Evolutionary conservation across 2,797 vertebrate genomes (phyloP).

Genomic region (Periophthalmus magnuspinnatus): DNA sequence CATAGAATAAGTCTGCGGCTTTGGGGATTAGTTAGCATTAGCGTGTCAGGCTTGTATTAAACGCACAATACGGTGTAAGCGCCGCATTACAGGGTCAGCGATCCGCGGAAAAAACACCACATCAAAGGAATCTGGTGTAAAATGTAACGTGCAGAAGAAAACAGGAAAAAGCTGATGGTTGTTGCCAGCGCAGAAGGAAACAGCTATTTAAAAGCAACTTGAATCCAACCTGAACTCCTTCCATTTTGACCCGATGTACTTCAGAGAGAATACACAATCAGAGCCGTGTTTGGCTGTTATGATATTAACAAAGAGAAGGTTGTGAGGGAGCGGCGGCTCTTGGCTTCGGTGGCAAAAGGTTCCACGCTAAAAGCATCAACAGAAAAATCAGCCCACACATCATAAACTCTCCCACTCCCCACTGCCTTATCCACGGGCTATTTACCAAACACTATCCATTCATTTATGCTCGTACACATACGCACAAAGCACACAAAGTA

Average conservation of each 20-base stretch:
- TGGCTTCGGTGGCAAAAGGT: conserved; percentile 55
- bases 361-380: conserved; percentile 66
- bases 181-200: conserved; percentile 30
- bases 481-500: conserved; percentile 13
- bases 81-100: conserved; percentile 9
- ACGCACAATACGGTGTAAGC: conserved; percentile 10
- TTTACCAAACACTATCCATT: conserved; percentile 64
- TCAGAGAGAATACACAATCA: conserved; percentile 44
- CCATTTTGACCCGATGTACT: conserved; percentile 49
- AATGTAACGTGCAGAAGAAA: conserved; percentile 9
- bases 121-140: conserved; percentile 23
- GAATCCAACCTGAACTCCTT: conserved; percentile 34
- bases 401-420: conserved; percentile 49
- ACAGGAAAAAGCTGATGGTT: conserved; percentile 3
- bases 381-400: conserved; percentile 68
- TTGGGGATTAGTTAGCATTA: conserved; percentile 4
- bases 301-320: conserved; percentile 53
- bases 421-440: conserved; percentile 60
- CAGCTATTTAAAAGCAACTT: conserved; percentile 15
- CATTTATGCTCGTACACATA: conserved; percentile 49
- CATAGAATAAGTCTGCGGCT: conserved; percentile 13
- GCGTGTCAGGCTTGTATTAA: conserved; percentile 18
- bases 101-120: conserved; percentile 7
- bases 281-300: conserved; percentile 50
- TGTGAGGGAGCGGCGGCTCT: conserved; percentile 43